These are phyloP conservation scores for Muscina levida DNA, from an alignment of 2,888 invertebrate genomes.

Conservation along the genomic window DNA sequence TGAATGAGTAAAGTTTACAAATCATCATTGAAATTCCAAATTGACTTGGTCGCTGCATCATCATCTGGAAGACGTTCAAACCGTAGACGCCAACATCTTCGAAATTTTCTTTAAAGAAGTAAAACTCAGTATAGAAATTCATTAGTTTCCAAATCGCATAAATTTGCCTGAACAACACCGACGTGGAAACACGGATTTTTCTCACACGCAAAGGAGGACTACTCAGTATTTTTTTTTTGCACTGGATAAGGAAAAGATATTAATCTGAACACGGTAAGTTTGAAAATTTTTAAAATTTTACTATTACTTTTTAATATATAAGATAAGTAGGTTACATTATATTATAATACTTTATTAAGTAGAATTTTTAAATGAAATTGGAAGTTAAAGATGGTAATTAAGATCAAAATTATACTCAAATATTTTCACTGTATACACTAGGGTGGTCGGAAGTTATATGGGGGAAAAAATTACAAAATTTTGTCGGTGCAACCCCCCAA, in stretches of 20 bases:
- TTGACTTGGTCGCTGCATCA: constrained; percentile 7
- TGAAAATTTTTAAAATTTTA: background rate
- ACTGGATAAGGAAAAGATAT: constrained; percentile 52
- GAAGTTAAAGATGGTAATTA: no score
- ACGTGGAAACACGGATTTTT: constrained; percentile 53
- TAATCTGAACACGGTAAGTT: constrained; percentile 60
- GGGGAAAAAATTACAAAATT: no score
- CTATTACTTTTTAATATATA: no score
- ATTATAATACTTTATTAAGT: no score
- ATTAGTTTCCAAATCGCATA: constrained; percentile 69
- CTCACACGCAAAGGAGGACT: background rate
- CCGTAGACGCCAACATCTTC: background rate
- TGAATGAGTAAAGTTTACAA: background rate
- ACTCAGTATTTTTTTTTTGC: background rate
- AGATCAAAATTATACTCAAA: no score
- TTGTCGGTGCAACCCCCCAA: no score
- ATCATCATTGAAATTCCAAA: background rate
- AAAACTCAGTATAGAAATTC: constrained; percentile 72
- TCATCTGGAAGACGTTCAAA: background rate
- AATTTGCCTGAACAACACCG: constrained; percentile 3
- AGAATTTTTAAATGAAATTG: no score
- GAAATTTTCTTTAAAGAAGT: constrained; percentile 48
- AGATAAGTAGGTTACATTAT: no score
- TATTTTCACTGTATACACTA: no score
- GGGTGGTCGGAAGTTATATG: no score